Percentiles rank a stretch among this genome's conserved stretches.
Conservation (phyloP, 2,888 invertebrate genomes). For the Eupithecia pulchellata region DNA sequence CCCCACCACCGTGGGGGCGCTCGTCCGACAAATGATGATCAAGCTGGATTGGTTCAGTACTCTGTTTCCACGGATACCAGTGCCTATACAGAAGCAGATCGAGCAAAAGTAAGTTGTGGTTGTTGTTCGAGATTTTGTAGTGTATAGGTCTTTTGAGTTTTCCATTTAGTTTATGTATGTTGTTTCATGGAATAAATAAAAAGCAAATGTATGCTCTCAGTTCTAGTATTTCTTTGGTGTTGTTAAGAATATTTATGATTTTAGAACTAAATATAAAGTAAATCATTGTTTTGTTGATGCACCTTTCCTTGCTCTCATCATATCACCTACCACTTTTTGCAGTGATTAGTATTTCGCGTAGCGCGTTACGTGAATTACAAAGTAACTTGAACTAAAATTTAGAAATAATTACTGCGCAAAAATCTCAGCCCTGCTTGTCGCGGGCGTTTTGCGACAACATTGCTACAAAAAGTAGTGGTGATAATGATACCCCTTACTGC, state of each 20-base stretch:
- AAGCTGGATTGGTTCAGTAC: constrained; percentile 99
- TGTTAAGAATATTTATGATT: too few species aligned
- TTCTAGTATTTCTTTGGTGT: too few species aligned
- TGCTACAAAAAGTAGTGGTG: background rate
- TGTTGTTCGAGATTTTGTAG: background rate
- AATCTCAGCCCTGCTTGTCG: background rate
- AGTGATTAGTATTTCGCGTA: background rate
- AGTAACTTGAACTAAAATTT: background rate
- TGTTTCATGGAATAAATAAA: background rate
- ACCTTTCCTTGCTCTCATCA: background rate
- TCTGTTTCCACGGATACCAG: constrained; percentile 98
- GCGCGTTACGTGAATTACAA: background rate
- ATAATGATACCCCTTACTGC: background rate
- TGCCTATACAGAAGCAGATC: constrained; percentile 97
- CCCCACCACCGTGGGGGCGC: constrained; percentile 95
- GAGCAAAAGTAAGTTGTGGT: constrained; percentile 87
- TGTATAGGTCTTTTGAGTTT: background rate
- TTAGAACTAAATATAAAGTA: background rate
- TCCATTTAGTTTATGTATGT: background rate
- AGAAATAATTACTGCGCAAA: background rate
- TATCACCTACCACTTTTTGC: background rate
- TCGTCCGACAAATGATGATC: constrained; percentile 95
- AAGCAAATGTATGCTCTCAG: background rate
- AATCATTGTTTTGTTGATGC: background rate
- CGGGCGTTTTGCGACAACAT: background rate